Percentiles rank a stretch among this genome's conserved stretches.
phyloP scores from a whole-genome alignment of 2,888 invertebrate genomes.

The Selenia dentaria region DNA sequence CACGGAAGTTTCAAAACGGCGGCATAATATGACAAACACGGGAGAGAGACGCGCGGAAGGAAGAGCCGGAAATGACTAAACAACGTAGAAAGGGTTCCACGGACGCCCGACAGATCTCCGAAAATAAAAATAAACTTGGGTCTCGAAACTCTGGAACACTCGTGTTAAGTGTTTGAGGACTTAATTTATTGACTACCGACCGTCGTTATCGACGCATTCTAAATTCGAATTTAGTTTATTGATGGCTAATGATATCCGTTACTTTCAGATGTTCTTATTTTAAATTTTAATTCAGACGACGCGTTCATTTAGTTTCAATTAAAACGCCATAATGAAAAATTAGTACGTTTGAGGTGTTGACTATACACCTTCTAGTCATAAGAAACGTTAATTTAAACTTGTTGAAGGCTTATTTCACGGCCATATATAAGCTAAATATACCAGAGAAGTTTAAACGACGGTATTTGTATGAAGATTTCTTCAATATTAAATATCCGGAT shows the following conservation, averaged over 20 bases:
- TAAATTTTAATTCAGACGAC: constrained; percentile 26
- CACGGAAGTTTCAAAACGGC: constrained; percentile 1
- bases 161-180: constrained; percentile 56
- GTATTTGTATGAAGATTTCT: too few species aligned
- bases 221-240: constrained; percentile 44
- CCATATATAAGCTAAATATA: too few species aligned
- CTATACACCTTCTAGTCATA: too few species aligned
- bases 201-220: constrained; percentile 45
- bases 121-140: constrained; percentile 30
- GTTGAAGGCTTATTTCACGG: too few species aligned
- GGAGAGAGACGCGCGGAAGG: constrained; percentile 8
- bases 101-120: constrained; percentile 20
- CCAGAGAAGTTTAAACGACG: too few species aligned
- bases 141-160: constrained; percentile 36
- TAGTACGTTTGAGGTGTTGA: not conserved
- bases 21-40: not conserved
- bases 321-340: not conserved
- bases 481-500: too few species aligned
- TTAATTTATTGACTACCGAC: constrained; percentile 56
- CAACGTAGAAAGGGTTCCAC: constrained; percentile 18
- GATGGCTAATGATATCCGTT: constrained; percentile 38
- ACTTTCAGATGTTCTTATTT: constrained; percentile 28
- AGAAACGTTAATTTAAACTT: too few species aligned
- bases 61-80: constrained; percentile 17
- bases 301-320: constrained; percentile 17